Evolutionary conservation across 2,113 vertebrate species (phyloP).

Genomic region (Semnornis frantzii): DNA sequence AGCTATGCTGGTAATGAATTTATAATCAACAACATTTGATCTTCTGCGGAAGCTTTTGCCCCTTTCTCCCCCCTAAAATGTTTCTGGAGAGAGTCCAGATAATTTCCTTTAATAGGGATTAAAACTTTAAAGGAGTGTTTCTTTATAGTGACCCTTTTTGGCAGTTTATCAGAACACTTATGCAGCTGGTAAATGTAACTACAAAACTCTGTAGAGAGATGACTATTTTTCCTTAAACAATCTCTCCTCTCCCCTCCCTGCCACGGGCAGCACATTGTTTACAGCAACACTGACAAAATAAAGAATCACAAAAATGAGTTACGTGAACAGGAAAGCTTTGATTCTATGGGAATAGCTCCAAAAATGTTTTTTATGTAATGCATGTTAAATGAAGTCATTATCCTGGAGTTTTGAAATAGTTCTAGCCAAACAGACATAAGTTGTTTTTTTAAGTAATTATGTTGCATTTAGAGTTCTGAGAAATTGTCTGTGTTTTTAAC

Average conservation of each 20-base stretch:
- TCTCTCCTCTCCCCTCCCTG: conserved; percentile 15
- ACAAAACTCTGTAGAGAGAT: conserved; percentile 30
- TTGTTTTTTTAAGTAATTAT: background rate
- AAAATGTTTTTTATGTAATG: conserved; percentile 29
- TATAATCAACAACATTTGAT: conserved; percentile 70
- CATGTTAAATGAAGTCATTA: conserved; percentile 50
- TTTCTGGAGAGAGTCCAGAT: conserved; percentile 64
- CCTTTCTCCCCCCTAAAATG: conserved; percentile 4
- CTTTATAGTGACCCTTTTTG: conserved; percentile 59
- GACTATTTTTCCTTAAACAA: conserved; percentile 50
- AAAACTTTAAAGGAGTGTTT: conserved; percentile 59
- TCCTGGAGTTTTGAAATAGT: conserved; percentile 39
- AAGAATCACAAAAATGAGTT: conserved; percentile 56
- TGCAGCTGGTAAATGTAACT: conserved; percentile 53
- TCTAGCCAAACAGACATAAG: conserved; percentile 25
- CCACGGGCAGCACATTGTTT: conserved; percentile 42
- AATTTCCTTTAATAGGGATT: conserved; percentile 63
- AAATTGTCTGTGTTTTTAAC: background rate
- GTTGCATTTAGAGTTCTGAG: conserved; percentile 32
- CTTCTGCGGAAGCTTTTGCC: conserved; percentile 51
- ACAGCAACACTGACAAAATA: conserved; percentile 61
- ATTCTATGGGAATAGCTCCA: conserved; percentile 44
- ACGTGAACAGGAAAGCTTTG: conserved; percentile 49
- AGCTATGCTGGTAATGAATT: conserved; percentile 65
- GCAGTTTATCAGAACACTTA: conserved; percentile 50